A percentile compares a stretch with the other conserved stretches of the same genome.
Conservation (phyloP, 1,140 invertebrate genomes). For the Acromyrmex charruanus region DNA sequence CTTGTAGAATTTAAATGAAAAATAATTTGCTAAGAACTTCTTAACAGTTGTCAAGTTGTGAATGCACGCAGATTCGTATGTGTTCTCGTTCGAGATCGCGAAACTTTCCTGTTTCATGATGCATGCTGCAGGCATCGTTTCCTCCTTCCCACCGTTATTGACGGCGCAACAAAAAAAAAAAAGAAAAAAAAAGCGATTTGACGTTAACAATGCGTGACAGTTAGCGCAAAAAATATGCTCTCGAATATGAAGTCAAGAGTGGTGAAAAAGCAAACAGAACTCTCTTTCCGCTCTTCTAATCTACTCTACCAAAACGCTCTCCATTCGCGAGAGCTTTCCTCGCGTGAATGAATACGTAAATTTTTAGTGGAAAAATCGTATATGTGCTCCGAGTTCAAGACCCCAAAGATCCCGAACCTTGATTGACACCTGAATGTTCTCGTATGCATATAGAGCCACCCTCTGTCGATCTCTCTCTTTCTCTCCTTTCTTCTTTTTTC, state of each 20-base stretch:
- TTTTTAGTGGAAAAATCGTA: conserved; percentile 73
- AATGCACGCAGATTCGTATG: neutral
- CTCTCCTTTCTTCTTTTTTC: neutral
- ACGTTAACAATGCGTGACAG: conserved; percentile 81
- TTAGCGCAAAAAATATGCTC: conserved; percentile 78
- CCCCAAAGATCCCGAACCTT: conserved; percentile 67
- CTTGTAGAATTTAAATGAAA: neutral
- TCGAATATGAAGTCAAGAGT: conserved; percentile 79
- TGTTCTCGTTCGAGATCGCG: neutral
- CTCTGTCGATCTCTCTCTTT: conserved; percentile 38
- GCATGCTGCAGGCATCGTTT: conserved; percentile 2
- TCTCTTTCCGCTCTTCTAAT: conserved; percentile 24
- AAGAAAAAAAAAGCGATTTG: conserved; percentile 66
- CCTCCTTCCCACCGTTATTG: conserved; percentile 43
- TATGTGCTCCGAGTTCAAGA: conserved; percentile 48
- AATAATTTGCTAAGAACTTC: neutral
- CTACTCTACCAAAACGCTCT: conserved; percentile 39
- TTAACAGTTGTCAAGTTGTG: neutral
- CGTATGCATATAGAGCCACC: conserved; percentile 75
- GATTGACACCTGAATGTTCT: conserved; percentile 80
- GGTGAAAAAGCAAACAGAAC: conserved; percentile 79
- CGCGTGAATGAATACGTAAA: conserved; percentile 78
- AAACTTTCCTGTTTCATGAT: neutral
- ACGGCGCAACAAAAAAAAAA: conserved; percentile 29
- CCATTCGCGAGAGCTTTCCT: conserved; percentile 38